Percentiles rank a stretch among this genome's conserved stretches.
Evolutionary conservation across 2,797 vertebrate genomes (phyloP).

Genomic region (Spizella passerina): DNA sequence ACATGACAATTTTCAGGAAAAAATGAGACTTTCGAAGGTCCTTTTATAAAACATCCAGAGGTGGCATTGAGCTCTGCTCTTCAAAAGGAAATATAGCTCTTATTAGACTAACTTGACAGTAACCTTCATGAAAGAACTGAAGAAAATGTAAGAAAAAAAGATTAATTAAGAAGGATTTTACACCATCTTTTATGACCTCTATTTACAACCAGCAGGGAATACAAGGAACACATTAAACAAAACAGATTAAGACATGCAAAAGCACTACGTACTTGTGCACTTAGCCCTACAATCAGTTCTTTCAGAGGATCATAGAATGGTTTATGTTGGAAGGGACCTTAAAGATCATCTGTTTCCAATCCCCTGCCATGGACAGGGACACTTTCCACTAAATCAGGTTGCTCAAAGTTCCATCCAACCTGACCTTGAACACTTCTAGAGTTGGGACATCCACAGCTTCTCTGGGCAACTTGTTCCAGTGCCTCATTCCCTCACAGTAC

Average conservation of each 20-base stretch:
- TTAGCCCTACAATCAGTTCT: background rate
- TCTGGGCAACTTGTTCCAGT: background rate
- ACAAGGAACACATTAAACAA: background rate
- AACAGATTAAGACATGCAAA: background rate
- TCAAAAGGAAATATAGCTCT: background rate
- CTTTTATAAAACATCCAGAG: background rate
- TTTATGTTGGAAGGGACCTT: background rate
- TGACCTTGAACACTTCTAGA: background rate
- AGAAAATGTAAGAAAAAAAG: background rate
- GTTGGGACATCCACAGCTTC: background rate
- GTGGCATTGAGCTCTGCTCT: background rate
- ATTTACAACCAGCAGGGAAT: background rate
- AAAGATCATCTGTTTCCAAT: background rate
- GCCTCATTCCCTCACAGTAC: background rate
- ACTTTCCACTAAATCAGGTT: background rate
- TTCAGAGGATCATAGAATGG: background rate
- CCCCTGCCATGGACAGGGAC: background rate
- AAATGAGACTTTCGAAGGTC: background rate
- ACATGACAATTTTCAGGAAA: background rate
- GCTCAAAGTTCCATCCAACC: background rate
- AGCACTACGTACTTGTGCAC: background rate
- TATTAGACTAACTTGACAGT: background rate
- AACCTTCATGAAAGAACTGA: background rate
- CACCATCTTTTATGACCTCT: background rate
- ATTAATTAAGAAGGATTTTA: conserved; percentile 6